Evolutionary conservation across 2,797 vertebrate species (phyloP), one percentile per base, ranked within the genome.

Genomic region (Myripristis jacobus): DNA sequence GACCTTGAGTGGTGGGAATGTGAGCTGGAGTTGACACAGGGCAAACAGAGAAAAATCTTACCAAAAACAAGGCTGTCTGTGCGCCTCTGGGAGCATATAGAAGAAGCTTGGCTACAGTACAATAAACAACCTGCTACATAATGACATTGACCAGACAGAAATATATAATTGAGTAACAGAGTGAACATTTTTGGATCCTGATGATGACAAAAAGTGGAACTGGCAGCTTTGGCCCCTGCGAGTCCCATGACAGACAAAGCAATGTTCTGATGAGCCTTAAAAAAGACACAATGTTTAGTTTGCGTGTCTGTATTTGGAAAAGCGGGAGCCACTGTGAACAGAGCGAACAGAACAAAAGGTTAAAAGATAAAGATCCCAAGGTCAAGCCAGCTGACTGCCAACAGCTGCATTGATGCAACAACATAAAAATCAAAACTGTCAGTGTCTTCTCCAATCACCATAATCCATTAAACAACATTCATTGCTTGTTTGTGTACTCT

Each of bases 1-100:
- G 44, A 86, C 83, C 71, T 77, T 84, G 73, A 80, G 82, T 63
- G 70, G 72, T 75, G 77, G 80, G 70, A 86, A 88, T 73, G 77
- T 70, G 63, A 72, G 75, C 66, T 53, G 13, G 13, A 62, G 77
- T 58, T 83, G 76, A 84, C 83, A 79, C 56, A 72, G 73, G 61
- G 52, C 63, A 76, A 87, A 84, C 56, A 62, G 54, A 75, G 27
- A 3, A 19, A 11, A 50, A 38, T 70, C 66, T 60, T 70, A 76
- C 25, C n/a, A 74, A 57, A 70, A 65, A 61, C 51, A 44, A 21
- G 16, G 25, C 27, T 11, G 2, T 19, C 56, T 2, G 19, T 13
- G 34, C 1, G 66, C 34, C 44, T 58, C 44, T 38, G 19, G 48
- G 54, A 54, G 56, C 21, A 38, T 36, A 27, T 27, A 66, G 25